Evolutionary conservation across 2,888 invertebrate genomes (phyloP).

Genomic region (Cataglyphis altisquamis): DNA sequence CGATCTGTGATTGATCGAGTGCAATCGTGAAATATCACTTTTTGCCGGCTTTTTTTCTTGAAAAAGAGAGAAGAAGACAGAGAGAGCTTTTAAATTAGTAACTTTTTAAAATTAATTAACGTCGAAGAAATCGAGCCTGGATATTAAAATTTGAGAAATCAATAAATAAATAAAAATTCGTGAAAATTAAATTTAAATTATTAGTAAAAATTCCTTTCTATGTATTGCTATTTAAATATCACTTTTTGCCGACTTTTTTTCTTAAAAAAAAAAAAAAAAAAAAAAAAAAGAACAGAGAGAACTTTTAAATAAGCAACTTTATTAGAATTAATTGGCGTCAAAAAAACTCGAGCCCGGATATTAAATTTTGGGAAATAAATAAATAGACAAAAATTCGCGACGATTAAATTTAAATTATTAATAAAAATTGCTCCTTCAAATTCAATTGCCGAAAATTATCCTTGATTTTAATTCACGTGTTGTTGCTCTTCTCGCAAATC

Average conservation of each 20-base stretch:
- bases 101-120: not conserved
- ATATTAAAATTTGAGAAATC: not conserved
- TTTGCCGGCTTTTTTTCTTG: not conserved
- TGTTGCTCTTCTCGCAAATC: not conserved
- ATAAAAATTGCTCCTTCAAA: not conserved
- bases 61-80: not conserved
- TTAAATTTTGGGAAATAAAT: not conserved
- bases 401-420: not conserved
- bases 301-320: not conserved
- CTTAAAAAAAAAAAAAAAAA: not conserved
- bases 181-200: not conserved
- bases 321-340: not conserved
- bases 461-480: conserved; percentile 7
- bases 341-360: not conserved
- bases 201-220: not conserved
- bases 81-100: not conserved
- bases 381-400: not conserved
- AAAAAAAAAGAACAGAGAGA: not conserved
- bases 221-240: not conserved
- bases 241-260: not conserved
- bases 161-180: not conserved
- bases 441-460: conserved; percentile 13
- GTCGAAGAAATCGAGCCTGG: not conserved
- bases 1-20: not conserved
- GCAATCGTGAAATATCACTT: not conserved